Conservation (phyloP, 2,113 vertebrate species). For the Istiophorus platypterus region DNA sequence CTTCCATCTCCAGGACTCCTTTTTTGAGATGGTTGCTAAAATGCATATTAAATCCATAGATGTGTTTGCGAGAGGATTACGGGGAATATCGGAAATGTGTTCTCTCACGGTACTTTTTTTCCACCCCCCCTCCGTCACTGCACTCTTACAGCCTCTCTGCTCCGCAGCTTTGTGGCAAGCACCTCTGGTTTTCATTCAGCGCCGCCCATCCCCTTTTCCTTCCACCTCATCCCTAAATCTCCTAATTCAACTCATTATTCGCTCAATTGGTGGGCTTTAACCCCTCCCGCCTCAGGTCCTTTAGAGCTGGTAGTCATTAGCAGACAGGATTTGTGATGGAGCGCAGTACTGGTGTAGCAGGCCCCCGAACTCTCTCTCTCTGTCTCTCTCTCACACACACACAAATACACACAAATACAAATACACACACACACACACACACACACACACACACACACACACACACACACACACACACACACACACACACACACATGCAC, state of each 20-base stretch:
- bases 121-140: constrained; percentile 8
- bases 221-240: constrained; percentile 82
- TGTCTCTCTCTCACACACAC: constrained; percentile 22
- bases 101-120: neutral
- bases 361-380: constrained; percentile 27
- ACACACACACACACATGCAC: constrained; percentile 14
- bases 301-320: constrained; percentile 86
- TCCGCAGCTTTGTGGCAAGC: constrained; percentile 73
- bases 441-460: too few relatives aligned
- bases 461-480: too few relatives aligned
- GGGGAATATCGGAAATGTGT: constrained; percentile 6
- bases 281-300: constrained; percentile 80
- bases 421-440: constrained; percentile 22
- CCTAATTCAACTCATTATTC: constrained; percentile 88
- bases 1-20: neutral
- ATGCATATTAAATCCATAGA: constrained; percentile 45
- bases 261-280: constrained; percentile 86
- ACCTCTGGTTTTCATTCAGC: constrained; percentile 86
- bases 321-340: constrained; percentile 73
- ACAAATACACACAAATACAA: neutral
- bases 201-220: constrained; percentile 64
- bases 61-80: constrained; percentile 20
- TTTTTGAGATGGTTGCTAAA: neutral
- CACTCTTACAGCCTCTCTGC: constrained; percentile 42
- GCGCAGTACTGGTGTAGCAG: constrained; percentile 43